phyloP scores from a whole-genome alignment of 2,888 invertebrate genomes.

The Idaea dimidiata region DNA sequence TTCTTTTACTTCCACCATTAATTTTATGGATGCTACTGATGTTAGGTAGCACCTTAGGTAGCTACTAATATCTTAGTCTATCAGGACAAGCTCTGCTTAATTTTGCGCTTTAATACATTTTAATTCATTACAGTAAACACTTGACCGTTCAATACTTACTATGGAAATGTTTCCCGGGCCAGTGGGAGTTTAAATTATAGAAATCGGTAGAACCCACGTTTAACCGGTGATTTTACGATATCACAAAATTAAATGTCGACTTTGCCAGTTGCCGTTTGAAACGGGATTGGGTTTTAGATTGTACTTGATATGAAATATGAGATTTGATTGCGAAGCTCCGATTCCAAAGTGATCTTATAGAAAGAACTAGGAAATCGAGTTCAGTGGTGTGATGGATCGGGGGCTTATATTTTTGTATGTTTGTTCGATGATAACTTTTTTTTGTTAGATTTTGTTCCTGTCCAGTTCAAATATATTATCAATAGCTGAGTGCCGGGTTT shows the following conservation, averaged over 20 bases:
- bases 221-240: neutral
- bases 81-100: no score
- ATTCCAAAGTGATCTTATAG: neutral
- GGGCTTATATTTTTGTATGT: no score
- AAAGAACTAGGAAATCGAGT: neutral
- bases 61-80: no score
- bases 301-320: constrained; percentile 1
- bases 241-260: constrained; percentile 3
- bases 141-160: neutral
- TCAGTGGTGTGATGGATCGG: no score
- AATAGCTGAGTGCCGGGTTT: no score
- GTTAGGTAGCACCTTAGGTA: no score
- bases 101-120: no score
- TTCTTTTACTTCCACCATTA: no score
- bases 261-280: constrained; percentile 10
- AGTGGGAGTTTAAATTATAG: neutral
- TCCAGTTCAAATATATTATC: no score
- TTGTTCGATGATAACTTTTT: no score
- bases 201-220: neutral
- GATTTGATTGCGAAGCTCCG: neutral
- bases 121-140: neutral
- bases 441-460: no score
- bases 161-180: neutral
- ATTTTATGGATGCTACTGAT: no score
- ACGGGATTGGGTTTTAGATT: neutral